These are phyloP conservation scores for Sylvietta virens DNA, from an alignment of 2,113 vertebrate species.

Conservation along the genomic window DNA sequence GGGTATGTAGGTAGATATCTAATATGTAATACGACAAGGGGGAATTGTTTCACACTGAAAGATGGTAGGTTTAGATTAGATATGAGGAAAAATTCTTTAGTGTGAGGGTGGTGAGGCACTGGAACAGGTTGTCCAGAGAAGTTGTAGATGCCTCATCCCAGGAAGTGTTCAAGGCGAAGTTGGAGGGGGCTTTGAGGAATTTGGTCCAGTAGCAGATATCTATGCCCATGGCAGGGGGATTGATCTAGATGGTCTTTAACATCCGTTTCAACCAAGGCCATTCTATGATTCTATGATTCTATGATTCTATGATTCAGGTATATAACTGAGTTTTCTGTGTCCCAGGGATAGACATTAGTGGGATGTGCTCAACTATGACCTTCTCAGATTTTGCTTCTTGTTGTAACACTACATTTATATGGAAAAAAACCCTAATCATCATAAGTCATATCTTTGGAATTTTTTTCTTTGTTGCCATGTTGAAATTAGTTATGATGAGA, in stretches of 20 bases:
- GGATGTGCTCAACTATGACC: not conserved
- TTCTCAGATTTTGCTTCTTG: not conserved
- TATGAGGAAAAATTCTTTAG: not conserved
- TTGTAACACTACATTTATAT: not conserved
- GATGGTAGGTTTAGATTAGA: not conserved
- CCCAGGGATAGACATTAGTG: not conserved
- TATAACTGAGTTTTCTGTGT: not conserved
- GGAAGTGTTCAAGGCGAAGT: accelerated
- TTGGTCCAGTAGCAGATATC: not conserved
- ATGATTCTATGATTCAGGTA: not conserved
- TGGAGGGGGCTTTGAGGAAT: not conserved
- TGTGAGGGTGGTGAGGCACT: not conserved
- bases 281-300: not conserved
- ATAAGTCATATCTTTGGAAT: not conserved
- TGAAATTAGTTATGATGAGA: not conserved
- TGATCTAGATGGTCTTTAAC: not conserved
- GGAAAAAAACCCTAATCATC: not conserved
- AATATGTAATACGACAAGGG: not conserved
- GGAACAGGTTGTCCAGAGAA: not conserved
- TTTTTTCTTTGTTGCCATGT: not conserved
- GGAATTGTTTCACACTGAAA: not conserved
- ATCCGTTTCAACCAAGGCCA: not conserved
- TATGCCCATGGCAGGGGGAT: not conserved
- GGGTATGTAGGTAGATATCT: not conserved
- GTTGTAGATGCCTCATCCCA: not conserved